Evolutionary conservation across 2,113 vertebrate species (phyloP).

Genomic region (Mesembrinibis cayennensis): DNA sequence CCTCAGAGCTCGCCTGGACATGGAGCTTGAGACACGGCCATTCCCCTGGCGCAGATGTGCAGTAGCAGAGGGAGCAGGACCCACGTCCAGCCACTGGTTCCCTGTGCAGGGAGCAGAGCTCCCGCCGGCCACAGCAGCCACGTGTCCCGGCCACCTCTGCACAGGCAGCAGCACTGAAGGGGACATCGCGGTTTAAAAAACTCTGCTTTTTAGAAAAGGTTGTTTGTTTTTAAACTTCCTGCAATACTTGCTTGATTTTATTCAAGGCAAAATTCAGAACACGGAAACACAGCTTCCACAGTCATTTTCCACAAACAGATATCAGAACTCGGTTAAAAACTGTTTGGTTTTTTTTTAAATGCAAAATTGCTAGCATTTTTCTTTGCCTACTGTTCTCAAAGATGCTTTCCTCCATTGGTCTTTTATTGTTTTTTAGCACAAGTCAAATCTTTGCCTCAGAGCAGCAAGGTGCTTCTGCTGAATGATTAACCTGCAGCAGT

Average conservation of each 20-base stretch:
- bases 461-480: background rate
- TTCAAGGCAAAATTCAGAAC: background rate
- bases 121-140: fast-evolving
- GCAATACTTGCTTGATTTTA: background rate
- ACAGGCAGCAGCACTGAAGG: fast-evolving
- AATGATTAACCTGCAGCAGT: background rate
- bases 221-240: background rate
- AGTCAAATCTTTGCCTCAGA: background rate
- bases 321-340: background rate
- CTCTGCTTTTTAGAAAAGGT: background rate
- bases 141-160: fast-evolving
- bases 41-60: fast-evolving
- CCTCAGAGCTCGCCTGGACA: fast-evolving
- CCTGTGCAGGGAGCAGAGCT: background rate
- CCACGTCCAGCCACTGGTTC: fast-evolving
- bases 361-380: background rate
- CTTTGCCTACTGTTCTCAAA: background rate
- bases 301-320: background rate
- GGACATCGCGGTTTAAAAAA: fast-evolving
- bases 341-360: background rate
- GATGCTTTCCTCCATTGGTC: background rate
- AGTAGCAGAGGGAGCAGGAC: background rate
- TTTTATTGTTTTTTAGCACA: background rate
- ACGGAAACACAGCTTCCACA: background rate
- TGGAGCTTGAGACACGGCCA: fast-evolving